Evolutionary conservation across 2,113 vertebrate species (phyloP).

Genomic region (Pedetes capensis): DNA sequence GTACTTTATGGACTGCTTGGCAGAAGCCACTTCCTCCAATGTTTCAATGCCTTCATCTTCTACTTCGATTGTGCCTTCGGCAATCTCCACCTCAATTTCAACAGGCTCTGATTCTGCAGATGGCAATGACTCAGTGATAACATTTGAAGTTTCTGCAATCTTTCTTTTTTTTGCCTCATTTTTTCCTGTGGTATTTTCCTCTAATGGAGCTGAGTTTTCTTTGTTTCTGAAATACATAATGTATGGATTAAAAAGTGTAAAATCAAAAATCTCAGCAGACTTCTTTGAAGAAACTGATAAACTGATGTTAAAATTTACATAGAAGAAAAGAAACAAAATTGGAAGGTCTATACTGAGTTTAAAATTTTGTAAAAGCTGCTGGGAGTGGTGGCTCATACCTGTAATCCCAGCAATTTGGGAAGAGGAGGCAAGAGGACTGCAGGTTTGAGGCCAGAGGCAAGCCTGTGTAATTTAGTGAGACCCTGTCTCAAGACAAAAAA

Average conservation of each 20-base stretch:
- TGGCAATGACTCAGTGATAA: conserved; percentile 93
- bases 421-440: too few relatives aligned
- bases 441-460: too few relatives aligned
- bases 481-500: too few relatives aligned
- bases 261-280: conserved; percentile 6
- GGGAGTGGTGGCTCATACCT: too few relatives aligned
- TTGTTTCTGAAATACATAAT: conserved; percentile 86
- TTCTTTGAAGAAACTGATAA: neutral
- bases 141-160: conserved; percentile 92
- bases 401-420: too few relatives aligned
- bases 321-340: neutral
- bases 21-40: conserved; percentile 86
- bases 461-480: too few relatives aligned
- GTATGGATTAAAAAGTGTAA: neutral
- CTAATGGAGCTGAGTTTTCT: conserved; percentile 82
- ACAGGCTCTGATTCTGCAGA: conserved; percentile 88
- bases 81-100: conserved; percentile 93
- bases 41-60: conserved; percentile 89
- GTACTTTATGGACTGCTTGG: conserved; percentile 87
- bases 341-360: neutral
- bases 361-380: conserved; percentile 14
- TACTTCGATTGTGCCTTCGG: conserved; percentile 88
- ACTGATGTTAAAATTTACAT: neutral
- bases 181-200: conserved; percentile 81
- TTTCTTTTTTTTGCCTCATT: conserved; percentile 91